These are phyloP conservation scores for Argyresthia goedartella DNA, from an alignment of 2,888 invertebrate genomes.

Conservation along the genomic window DNA sequence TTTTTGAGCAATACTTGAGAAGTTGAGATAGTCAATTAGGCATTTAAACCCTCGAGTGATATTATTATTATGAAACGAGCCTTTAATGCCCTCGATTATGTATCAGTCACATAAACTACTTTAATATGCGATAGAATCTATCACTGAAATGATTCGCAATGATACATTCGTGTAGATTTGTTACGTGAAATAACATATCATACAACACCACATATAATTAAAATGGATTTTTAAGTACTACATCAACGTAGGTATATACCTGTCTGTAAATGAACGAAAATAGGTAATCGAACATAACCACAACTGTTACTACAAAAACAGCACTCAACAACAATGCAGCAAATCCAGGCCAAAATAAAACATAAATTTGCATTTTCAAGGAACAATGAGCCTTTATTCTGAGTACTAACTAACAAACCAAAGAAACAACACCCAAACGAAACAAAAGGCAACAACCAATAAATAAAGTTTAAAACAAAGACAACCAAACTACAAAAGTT, in stretches of 20 bases:
- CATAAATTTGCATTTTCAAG: background rate
- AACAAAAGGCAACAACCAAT: conserved; percentile 2
- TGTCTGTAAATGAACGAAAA: too few species aligned
- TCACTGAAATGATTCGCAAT: too few species aligned
- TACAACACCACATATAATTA: background rate
- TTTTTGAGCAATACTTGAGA: too few species aligned
- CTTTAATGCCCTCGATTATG: too few species aligned
- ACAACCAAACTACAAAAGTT: background rate
- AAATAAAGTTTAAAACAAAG: conserved; percentile 5
- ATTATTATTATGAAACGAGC: too few species aligned
- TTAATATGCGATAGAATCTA: too few species aligned
- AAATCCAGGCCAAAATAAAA: background rate
- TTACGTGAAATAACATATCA: background rate
- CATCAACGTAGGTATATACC: too few species aligned
- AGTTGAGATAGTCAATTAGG: too few species aligned
- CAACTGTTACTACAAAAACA: background rate
- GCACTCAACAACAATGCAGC: background rate
- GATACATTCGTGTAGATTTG: background rate
- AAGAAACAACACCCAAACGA: conserved; percentile 1
- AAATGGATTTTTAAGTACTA: background rate
- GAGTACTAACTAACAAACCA: background rate
- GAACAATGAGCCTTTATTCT: conserved; percentile 1
- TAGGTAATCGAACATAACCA: background rate
- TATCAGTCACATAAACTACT: too few species aligned
- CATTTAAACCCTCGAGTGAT: too few species aligned